phyloP scores from a whole-genome alignment of 2,888 invertebrate species.

The Clitarchus hookeri region DNA sequence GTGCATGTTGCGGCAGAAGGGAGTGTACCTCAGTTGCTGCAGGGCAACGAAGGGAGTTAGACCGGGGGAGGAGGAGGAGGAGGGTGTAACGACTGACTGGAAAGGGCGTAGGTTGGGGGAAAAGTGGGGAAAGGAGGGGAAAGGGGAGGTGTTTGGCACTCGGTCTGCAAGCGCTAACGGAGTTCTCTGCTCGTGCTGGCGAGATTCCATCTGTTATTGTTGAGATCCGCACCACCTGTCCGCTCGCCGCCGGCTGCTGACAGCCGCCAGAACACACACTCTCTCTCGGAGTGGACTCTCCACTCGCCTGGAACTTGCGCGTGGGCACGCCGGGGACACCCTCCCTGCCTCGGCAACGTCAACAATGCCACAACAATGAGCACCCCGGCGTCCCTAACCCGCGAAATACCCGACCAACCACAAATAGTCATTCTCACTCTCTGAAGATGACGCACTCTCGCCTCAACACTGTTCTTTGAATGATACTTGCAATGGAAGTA shows the following conservation, averaged over 20 bases:
- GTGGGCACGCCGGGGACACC: background rate
- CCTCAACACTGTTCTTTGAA: no score
- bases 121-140: background rate
- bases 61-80: background rate
- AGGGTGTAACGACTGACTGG: background rate
- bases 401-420: no score
- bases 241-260: slow-evolving; percentile 1
- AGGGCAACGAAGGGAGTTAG: background rate
- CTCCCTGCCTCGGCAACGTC: slow-evolving; percentile 7
- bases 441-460: no score
- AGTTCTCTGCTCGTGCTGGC: background rate
- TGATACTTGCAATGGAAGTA: no score
- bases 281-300: background rate
- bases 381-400: background rate
- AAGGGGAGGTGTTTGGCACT: no score
- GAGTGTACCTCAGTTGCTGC: background rate
- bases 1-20: background rate
- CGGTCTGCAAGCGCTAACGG: no score
- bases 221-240: background rate
- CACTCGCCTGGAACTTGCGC: background rate
- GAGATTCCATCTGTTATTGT: slow-evolving; percentile 14
- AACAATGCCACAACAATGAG: background rate
- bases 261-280: background rate
- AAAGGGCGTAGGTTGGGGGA: background rate
- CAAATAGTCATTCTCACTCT: no score